Conservation (phyloP, 2,888 invertebrate genomes). For the Pedicia rivosa region DNA sequence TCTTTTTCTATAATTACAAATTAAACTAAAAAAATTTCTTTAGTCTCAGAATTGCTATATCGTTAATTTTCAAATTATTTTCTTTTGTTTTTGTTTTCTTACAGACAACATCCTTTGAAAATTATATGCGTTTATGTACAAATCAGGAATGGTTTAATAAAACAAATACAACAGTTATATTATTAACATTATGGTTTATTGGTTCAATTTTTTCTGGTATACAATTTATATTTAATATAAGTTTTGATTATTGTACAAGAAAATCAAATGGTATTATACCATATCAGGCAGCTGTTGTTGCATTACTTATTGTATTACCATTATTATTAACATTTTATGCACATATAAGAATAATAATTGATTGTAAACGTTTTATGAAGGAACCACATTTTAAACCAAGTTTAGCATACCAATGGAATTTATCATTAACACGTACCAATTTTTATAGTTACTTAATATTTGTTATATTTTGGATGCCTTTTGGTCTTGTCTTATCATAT, state of each 20-base stretch:
- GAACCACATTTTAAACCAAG: constrained; percentile 45
- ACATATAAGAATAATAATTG: constrained; percentile 34
- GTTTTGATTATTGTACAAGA: constrained; percentile 52
- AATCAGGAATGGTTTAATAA: constrained; percentile 26
- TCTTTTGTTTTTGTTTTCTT: no score
- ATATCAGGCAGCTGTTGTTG: constrained; percentile 39
- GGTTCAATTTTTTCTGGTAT: constrained; percentile 38
- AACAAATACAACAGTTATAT: constrained; percentile 34
- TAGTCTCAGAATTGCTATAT: no score
- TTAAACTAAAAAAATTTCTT: no score
- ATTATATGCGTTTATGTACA: constrained; percentile 45
- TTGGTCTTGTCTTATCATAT: constrained; percentile 39
- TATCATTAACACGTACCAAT: constrained; percentile 43
- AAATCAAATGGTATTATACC: constrained; percentile 35
- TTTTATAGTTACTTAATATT: constrained; percentile 46
- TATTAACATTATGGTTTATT: constrained; percentile 39
- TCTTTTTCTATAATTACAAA: no score
- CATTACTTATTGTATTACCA: constrained; percentile 42
- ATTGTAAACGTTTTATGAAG: constrained; percentile 35
- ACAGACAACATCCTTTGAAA: constrained; percentile 43
- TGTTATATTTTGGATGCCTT: constrained; percentile 50
- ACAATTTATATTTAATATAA: constrained; percentile 42
- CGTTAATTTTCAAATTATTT: no score
- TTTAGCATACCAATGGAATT: constrained; percentile 43
- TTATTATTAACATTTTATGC: constrained; percentile 36